Evolutionary conservation across 2,888 invertebrate genomes (phyloP), one percentile per base, ranked within the genome.

Genomic region (Bombylius major): DNA sequence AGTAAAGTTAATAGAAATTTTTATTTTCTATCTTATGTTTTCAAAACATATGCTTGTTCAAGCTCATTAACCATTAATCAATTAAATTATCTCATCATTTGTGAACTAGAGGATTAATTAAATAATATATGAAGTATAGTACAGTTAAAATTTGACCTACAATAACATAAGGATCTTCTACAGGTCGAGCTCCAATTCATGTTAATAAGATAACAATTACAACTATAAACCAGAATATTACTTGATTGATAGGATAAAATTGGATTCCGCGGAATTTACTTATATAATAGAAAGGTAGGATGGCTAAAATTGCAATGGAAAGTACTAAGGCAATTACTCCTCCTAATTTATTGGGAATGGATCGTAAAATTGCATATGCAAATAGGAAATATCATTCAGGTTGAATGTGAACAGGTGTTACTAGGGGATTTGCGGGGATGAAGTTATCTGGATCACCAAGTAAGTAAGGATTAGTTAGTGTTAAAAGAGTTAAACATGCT

Each of bases 301-400:
- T 76, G 66, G 80, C 72, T 75, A 86, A 74, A 75, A 87, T 82
- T 65, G 81, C 66, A 76, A 87, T 83, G 59, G 84, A 85, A 70
- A 81, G 64, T 1, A 67, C 58, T 61, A 69, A 47, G 0, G 68
- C 66, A 62, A 68, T 65, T 54, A 87, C 86, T 60, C 87, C 87
- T 54, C 86, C 86, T 75, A 87, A 68, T 79, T 89, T 87, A 76
- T 85, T 87, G 7, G 87, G 87, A 57, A 89, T 86, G 45, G 86
- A 86, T 34, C 87, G 87, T 66, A 89, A 63, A 77, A 89, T 87
- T 23, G 87, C 84, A 71, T 88, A 88, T 13, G 87, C 86, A 78
- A 87, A 88, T 77, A 89, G 70, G 66, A 88, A 89, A 70, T 89
- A 89, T 82, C 87, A 89, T 80, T 89, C 88, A 50, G 87, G 87